These are phyloP conservation scores for Halcyon senegalensis DNA, from an alignment of 2,113 vertebrate genomes.

Conservation along the genomic window DNA sequence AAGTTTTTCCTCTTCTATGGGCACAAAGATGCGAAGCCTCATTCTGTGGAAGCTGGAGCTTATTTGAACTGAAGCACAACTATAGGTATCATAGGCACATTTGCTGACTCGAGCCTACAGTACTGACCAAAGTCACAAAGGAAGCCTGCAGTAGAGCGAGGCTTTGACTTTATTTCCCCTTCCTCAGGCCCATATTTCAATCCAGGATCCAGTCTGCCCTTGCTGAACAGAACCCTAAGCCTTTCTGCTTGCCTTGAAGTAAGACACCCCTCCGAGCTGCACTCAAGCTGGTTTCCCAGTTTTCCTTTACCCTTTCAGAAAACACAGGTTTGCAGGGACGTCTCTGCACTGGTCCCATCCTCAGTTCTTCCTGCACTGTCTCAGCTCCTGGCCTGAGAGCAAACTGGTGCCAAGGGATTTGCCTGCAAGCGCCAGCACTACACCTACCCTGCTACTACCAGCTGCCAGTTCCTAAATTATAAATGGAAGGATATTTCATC, in stretches of 20 bases:
- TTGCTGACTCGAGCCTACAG: background rate
- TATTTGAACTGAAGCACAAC: background rate
- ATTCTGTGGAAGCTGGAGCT: background rate
- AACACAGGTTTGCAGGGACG: background rate
- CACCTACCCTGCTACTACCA: conserved; percentile 54
- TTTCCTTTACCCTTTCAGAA: background rate
- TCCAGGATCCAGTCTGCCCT: background rate
- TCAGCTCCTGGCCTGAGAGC: background rate
- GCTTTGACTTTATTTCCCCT: background rate
- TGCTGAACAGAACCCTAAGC: background rate
- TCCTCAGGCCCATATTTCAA: background rate
- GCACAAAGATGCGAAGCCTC: background rate
- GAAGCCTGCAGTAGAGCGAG: background rate
- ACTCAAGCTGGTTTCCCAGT: background rate
- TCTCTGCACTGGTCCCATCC: background rate
- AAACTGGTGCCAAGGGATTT: background rate
- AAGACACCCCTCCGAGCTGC: background rate
- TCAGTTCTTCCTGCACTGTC: background rate
- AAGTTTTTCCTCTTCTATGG: background rate
- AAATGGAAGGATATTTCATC: conserved; percentile 63
- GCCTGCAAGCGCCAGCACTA: background rate
- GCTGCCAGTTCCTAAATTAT: conserved; percentile 64
- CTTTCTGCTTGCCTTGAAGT: background rate
- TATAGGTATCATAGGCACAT: rapidly evolving
- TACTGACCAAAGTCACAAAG: background rate